A percentile compares a stretch with the other conserved stretches of the same genome.
phyloP scores from a whole-genome alignment of 2,113 vertebrate species.

The Electrona antarctica region DNA sequence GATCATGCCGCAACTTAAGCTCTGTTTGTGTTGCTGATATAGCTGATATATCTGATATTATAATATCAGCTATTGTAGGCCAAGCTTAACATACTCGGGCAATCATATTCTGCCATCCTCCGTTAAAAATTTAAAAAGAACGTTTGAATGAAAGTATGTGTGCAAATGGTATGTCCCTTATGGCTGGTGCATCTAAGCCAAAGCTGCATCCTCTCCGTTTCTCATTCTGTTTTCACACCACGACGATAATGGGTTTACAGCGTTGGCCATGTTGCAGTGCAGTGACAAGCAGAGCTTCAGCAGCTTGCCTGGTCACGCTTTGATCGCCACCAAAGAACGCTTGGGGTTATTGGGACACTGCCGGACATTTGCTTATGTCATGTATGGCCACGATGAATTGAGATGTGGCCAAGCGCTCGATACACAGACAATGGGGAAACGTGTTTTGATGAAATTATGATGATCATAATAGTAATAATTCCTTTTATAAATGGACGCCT shows the following conservation, averaged over 20 bases:
- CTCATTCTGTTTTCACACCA: not conserved
- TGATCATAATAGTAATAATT: too few relatives aligned
- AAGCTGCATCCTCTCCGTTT: not conserved
- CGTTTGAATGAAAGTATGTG: not conserved
- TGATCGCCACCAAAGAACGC: not conserved
- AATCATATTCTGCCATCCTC: too few relatives aligned
- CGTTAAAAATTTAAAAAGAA: not conserved
- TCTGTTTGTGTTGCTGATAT: too few relatives aligned
- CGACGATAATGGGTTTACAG: not conserved
- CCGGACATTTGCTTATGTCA: not conserved
- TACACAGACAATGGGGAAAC: too few relatives aligned
- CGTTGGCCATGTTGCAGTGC: not conserved
- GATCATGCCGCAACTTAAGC: too few relatives aligned
- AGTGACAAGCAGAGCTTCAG: not conserved
- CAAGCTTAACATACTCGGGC: too few relatives aligned
- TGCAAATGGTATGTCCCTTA: not conserved
- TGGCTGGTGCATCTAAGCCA: not conserved
- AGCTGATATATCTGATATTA: too few relatives aligned
- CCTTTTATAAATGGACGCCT: too few relatives aligned
- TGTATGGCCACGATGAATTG: too few relatives aligned
- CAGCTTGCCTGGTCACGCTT: conserved; percentile 15
- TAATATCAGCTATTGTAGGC: too few relatives aligned
- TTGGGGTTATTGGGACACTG: not conserved
- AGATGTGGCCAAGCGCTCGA: too few relatives aligned
- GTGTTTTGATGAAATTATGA: too few relatives aligned